A percentile compares a stretch with the other conserved stretches of the same genome.
Evolutionary conservation across 2,797 vertebrate genomes (phyloP).

Genomic region (Pseudopleuronectes americanus): DNA sequence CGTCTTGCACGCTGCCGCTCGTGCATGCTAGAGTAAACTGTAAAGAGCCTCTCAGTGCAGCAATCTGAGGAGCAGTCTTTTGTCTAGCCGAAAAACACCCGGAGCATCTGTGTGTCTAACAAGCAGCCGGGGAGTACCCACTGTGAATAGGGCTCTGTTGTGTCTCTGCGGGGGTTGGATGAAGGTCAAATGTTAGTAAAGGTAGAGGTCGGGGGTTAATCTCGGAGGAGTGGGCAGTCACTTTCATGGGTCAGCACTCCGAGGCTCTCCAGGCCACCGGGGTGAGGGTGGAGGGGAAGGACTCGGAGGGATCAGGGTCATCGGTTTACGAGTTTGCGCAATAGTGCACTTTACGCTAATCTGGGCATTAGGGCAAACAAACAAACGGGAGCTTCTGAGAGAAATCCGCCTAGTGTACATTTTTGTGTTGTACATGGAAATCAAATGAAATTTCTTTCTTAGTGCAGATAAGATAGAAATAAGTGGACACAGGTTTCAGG

Average conservation of each 20-base stretch:
- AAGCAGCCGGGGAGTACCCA: conserved; percentile 27
- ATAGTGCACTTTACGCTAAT: conserved; percentile 45
- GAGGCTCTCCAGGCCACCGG: conserved; percentile 43
- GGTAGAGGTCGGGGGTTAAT: conserved; percentile 66
- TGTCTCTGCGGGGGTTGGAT: conserved; percentile 34
- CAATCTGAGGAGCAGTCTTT: conserved; percentile 45
- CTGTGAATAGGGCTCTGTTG: conserved; percentile 55
- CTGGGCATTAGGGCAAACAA: conserved; percentile 47
- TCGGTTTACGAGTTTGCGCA: conserved; percentile 43
- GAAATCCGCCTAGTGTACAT: conserved; percentile 29
- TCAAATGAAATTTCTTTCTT: conserved; percentile 30
- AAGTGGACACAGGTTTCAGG: conserved; percentile 9
- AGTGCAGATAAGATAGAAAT: conserved; percentile 25
- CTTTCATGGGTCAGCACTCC: conserved; percentile 57
- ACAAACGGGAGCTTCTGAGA: conserved; percentile 28
- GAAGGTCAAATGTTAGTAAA: conserved; percentile 60
- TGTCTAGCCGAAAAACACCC: conserved; percentile 28
- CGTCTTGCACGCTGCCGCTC: conserved; percentile 32
- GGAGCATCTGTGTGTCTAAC: conserved; percentile 26
- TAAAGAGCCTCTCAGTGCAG: conserved; percentile 38
- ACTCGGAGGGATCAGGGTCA: conserved; percentile 37
- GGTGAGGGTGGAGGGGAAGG: conserved; percentile 7
- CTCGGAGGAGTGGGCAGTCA: conserved; percentile 43
- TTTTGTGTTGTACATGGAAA: conserved; percentile 26
- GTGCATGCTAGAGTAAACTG: conserved; percentile 34